Evolutionary conservation across 2,113 vertebrate species (phyloP).

Genomic region (Chloebia gouldiae): DNA sequence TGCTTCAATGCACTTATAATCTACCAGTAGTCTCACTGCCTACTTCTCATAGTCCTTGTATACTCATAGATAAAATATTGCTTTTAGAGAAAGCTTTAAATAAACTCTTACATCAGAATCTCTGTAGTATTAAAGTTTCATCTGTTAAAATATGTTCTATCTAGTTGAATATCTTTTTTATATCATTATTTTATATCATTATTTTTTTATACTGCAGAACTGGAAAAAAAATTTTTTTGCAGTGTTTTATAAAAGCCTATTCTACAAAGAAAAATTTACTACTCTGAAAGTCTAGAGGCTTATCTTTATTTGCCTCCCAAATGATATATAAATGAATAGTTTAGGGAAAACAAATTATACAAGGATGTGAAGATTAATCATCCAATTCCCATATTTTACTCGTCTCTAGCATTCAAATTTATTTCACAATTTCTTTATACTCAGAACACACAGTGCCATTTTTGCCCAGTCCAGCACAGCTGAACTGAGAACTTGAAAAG

Average conservation of each 20-base stretch:
- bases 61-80: neutral
- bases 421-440: neutral
- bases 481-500: neutral
- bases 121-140: neutral
- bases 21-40: neutral
- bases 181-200: neutral
- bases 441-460: neutral
- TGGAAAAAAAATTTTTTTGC: neutral
- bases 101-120: neutral
- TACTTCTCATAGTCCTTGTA: neutral
- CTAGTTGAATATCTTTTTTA: neutral
- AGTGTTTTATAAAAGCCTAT: neutral
- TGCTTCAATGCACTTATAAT: neutral
- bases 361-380: neutral
- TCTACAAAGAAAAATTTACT: neutral
- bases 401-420: neutral
- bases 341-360: neutral
- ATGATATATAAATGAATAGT: neutral
- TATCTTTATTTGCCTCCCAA: neutral
- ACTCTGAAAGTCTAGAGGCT: neutral
- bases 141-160: neutral
- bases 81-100: neutral
- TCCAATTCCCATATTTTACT: neutral
- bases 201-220: neutral
- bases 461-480: neutral